These are phyloP conservation scores for Byasa hedistus DNA, from an alignment of 2,888 invertebrate genomes.

Conservation along the genomic window DNA sequence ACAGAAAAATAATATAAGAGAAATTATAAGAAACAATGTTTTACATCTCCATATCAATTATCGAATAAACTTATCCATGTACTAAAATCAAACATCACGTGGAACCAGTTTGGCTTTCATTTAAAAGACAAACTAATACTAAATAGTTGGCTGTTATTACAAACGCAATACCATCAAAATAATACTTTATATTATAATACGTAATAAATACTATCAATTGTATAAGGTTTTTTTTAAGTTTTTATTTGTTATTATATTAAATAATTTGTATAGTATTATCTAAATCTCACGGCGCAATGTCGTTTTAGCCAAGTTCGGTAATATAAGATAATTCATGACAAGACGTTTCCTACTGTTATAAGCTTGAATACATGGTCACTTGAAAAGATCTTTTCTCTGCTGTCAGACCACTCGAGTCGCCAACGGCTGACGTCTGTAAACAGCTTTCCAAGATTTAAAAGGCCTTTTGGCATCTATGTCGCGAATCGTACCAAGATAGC, in stretches of 20 bases:
- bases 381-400: conserved; percentile 45
- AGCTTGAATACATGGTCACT: conserved; percentile 38
- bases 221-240: no score
- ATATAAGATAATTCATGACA: not conserved
- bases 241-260: no score
- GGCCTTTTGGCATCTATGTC: conserved; percentile 34
- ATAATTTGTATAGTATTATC: not conserved
- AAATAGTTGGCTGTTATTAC: no score
- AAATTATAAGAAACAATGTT: no score
- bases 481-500: conserved; percentile 22
- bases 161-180: no score
- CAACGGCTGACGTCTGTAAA: conserved; percentile 44
- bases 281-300: not conserved
- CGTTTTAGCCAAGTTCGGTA: not conserved
- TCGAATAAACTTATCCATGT: no score
- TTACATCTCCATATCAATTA: no score
- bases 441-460: conserved; percentile 55
- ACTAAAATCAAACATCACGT: no score
- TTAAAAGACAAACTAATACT: no score
- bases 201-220: no score
- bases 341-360: conserved; percentile 14
- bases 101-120: no score
- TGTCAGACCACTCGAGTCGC: conserved; percentile 43
- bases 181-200: no score
- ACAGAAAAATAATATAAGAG: not conserved